Conservation (phyloP, 2,113 vertebrate species). For the Pelmatolapia mariae region DNA sequence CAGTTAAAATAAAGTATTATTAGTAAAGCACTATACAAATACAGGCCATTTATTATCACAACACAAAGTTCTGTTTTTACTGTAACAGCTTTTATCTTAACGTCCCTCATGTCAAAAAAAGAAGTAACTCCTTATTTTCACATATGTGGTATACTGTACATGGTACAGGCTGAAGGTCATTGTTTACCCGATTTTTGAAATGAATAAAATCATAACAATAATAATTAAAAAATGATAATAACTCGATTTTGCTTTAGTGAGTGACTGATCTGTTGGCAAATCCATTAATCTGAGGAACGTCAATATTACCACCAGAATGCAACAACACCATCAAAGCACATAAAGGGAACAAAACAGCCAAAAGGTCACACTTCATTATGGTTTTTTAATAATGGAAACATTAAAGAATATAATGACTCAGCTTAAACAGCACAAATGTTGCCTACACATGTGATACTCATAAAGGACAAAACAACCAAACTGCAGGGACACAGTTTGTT, state of each 20-base stretch:
- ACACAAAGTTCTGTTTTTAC: background rate
- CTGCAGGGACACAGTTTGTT: background rate
- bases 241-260: background rate
- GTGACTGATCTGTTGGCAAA: background rate
- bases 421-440: background rate
- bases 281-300: background rate
- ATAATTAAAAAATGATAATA: background rate
- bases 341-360: background rate
- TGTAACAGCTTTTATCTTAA: fast-evolving
- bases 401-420: background rate
- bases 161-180: background rate
- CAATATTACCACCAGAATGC: background rate
- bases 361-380: fast-evolving
- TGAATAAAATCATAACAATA: background rate
- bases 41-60: background rate
- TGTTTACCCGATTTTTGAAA: background rate
- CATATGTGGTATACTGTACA: fast-evolving
- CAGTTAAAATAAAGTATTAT: background rate
- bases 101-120: fast-evolving
- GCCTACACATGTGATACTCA: background rate
- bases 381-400: background rate
- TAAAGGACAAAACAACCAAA: background rate
- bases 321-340: background rate
- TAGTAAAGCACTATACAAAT: fast-evolving
- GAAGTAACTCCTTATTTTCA: background rate